phyloP scores from a whole-genome alignment of 2,113 vertebrate genomes.

The Paramormyrops kingsleyae region DNA sequence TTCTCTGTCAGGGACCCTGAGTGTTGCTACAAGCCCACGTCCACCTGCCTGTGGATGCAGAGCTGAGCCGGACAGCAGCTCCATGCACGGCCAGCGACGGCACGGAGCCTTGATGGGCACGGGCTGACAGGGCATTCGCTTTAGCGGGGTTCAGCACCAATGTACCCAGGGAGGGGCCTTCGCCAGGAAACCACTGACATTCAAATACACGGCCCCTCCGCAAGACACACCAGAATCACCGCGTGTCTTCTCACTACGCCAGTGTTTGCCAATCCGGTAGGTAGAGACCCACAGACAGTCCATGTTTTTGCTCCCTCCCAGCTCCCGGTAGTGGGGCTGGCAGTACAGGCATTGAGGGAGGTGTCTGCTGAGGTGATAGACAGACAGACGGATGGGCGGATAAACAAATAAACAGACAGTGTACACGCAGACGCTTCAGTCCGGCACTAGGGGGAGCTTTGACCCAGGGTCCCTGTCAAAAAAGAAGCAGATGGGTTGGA shows the following conservation, averaged over 20 bases:
- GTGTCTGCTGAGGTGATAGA: neutral
- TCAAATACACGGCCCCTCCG: neutral
- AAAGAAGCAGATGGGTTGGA: neutral
- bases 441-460: neutral
- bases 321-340: neutral
- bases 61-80: constrained; percentile 8
- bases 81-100: neutral
- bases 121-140: neutral
- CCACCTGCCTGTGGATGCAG: neutral
- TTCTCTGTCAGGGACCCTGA: neutral
- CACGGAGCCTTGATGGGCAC: constrained; percentile 32
- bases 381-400: neutral
- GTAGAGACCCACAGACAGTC: neutral
- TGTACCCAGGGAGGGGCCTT: neutral
- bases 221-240: neutral
- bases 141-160: constrained; percentile 5
- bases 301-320: neutral
- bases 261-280: neutral
- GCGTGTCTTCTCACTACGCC: neutral
- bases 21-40: neutral
- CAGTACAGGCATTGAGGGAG: neutral
- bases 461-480: neutral
- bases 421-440: neutral
- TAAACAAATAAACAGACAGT: neutral
- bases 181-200: neutral